phyloP scores from a whole-genome alignment of 2,888 invertebrate species.

The Psylliodes chrysocephalus region DNA sequence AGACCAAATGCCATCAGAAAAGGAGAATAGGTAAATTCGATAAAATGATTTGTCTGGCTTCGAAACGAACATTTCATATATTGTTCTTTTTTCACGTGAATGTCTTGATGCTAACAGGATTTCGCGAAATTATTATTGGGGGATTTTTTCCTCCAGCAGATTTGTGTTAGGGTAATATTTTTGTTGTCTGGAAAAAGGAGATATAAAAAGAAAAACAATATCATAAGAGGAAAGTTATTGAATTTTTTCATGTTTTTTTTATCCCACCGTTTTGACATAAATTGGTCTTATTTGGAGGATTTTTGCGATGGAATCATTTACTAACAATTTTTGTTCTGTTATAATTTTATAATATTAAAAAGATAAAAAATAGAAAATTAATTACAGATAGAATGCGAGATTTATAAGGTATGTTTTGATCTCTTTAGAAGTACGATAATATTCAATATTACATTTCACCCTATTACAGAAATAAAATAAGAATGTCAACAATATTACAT shows the following conservation, averaged over 20 bases:
- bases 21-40: conserved; percentile 14
- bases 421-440: too few relatives aligned
- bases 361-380: too few relatives aligned
- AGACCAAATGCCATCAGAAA: conserved; percentile 6
- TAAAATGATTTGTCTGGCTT: conserved; percentile 21
- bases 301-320: too few relatives aligned
- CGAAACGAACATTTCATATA: conserved; percentile 3
- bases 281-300: not conserved
- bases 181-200: conserved; percentile 1
- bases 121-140: conserved; percentile 24
- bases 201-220: conserved; percentile 5
- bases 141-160: conserved; percentile 11
- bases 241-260: conserved; percentile 4
- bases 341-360: too few relatives aligned
- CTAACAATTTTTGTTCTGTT: too few relatives aligned
- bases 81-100: conserved; percentile 13
- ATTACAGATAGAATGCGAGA: too few relatives aligned
- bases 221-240: conserved; percentile 3
- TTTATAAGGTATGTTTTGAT: too few relatives aligned
- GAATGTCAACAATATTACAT: too few relatives aligned
- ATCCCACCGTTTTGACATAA: not conserved
- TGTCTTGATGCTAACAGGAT: conserved; percentile 14
- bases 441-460: too few relatives aligned
- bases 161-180: conserved; percentile 21
- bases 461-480: too few relatives aligned